Conservation (phyloP, 2,113 vertebrate genomes). For the Felis chaus region DNA sequence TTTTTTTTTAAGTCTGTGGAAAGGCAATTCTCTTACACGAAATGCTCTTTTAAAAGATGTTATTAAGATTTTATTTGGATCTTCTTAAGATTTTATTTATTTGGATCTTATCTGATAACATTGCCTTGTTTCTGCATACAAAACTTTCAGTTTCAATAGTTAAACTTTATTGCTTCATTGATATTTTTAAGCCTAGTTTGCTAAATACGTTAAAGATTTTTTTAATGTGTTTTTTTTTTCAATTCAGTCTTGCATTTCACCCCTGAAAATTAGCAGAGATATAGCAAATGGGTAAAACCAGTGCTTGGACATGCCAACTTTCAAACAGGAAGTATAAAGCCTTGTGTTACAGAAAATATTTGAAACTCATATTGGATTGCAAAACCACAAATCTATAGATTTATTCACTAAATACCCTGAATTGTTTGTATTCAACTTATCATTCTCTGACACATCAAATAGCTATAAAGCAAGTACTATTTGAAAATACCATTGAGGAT, state of each 20-base stretch:
- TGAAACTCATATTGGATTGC: background rate
- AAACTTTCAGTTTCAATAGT: background rate
- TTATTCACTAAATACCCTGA: background rate
- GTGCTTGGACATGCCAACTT: background rate
- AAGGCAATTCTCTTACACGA: constrained; percentile 30
- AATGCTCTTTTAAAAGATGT: background rate
- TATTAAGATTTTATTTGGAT: background rate
- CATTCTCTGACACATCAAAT: background rate
- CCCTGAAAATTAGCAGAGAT: background rate
- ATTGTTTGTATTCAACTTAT: background rate
- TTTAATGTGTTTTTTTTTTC: background rate
- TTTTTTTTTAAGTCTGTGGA: background rate
- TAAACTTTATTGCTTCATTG: background rate
- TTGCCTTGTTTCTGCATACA: background rate
- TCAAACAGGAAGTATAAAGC: constrained; percentile 23
- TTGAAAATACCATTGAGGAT: background rate
- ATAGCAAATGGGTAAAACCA: background rate
- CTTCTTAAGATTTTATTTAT: background rate
- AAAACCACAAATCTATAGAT: background rate
- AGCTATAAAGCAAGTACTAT: background rate
- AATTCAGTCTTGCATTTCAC: background rate
- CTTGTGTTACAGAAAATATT: background rate
- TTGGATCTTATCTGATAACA: background rate
- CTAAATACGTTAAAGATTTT: background rate
- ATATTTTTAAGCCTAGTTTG: background rate